Conservation (phyloP, 2,113 vertebrate genomes). For the Thalassoma bifasciatum region DNA sequence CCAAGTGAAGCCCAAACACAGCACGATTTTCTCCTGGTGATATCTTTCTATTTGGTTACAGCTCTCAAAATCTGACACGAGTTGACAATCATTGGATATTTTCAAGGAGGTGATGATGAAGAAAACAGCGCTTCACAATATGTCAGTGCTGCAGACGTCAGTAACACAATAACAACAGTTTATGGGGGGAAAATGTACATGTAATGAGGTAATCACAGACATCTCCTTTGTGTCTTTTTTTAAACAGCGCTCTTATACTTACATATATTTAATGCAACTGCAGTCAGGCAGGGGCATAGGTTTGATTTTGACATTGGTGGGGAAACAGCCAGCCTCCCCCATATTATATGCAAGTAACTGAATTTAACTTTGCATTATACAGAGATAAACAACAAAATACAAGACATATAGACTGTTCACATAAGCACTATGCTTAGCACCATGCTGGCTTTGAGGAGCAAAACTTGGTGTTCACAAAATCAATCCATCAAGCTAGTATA, state of each 20-base stretch:
- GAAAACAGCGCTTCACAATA: conserved; percentile 49
- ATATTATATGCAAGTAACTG: too few relatives aligned
- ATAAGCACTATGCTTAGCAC: too few relatives aligned
- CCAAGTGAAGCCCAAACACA: conserved; percentile 49
- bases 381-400: too few relatives aligned
- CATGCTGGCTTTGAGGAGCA: too few relatives aligned
- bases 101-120: conserved; percentile 58
- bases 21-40: conserved; percentile 45
- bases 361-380: too few relatives aligned
- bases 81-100: conserved; percentile 68
- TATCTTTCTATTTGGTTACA: conserved; percentile 62
- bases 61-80: conserved; percentile 47
- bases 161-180: conserved; percentile 41
- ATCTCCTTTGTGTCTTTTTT: conserved; percentile 20
- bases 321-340: too few relatives aligned
- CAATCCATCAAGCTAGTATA: too few relatives aligned
- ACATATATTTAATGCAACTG: conserved; percentile 15
- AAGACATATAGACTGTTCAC: too few relatives aligned
- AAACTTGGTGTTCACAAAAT: too few relatives aligned
- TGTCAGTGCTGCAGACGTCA: conserved; percentile 17
- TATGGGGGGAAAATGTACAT: conserved; percentile 26
- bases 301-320: too few relatives aligned
- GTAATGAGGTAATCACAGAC: conserved; percentile 6
- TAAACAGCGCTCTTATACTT: not conserved
- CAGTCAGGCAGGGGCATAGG: too few relatives aligned